Conservation (phyloP, 1,140 invertebrate species). For the Pseudachorutes palmiensis region DNA sequence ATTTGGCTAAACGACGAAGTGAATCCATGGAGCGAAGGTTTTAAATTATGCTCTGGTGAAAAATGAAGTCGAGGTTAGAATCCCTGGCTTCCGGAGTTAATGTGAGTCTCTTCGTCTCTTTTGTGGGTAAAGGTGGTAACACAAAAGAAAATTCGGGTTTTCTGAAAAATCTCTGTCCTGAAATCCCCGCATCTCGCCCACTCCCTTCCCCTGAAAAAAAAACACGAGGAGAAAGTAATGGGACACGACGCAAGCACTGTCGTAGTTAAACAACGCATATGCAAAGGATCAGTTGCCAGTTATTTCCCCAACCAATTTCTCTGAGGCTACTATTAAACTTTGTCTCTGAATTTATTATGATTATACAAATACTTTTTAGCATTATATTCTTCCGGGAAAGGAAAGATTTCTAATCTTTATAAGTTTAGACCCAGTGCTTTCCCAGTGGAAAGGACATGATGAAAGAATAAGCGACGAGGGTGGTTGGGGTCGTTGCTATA, state of each 20-base stretch:
- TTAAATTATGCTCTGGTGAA: constrained; percentile 8
- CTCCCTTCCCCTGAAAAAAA: neutral
- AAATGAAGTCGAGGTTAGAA: constrained; percentile 11
- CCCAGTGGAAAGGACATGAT: too few species aligned
- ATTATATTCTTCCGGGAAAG: too few species aligned
- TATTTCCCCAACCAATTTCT: neutral
- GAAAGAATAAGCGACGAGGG: neutral
- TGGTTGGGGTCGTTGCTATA: neutral
- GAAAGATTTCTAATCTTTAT: too few species aligned
- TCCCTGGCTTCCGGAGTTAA: neutral
- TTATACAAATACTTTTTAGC: too few species aligned
- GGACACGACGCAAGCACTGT: neutral
- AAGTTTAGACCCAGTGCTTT: too few species aligned
- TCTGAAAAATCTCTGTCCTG: neutral
- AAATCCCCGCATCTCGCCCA: neutral
- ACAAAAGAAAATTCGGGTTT: neutral
- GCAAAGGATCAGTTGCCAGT: neutral
- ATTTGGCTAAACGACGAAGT: neutral
- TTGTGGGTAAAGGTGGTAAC: neutral
- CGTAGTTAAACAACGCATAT: neutral
- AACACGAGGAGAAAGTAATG: constrained; percentile 9
- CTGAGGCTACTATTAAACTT: neutral
- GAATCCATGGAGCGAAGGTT: neutral
- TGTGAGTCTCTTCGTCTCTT: neutral
- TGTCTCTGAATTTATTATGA: neutral